Conservation (phyloP, 2,113 vertebrate species). For the Calyptomena viridis region DNA sequence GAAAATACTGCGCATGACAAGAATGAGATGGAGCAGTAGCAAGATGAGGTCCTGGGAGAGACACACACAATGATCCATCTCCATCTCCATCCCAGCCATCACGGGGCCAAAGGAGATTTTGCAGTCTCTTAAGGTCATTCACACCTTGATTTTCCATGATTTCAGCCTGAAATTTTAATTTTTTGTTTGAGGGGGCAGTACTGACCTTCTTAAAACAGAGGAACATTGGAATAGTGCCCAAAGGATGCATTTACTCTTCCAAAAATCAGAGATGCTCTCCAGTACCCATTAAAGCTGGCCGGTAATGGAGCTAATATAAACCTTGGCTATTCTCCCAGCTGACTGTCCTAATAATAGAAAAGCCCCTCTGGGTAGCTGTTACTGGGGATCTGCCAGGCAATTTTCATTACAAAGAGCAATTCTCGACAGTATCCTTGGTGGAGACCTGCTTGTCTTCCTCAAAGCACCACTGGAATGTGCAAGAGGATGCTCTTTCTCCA, state of each 20-base stretch:
- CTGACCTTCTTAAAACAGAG: neutral
- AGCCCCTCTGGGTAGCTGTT: neutral
- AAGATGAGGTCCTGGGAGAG: neutral
- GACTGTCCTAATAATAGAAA: slow-evolving; percentile 10
- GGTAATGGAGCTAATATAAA: neutral
- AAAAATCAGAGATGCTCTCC: neutral
- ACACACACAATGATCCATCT: neutral
- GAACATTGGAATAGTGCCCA: neutral
- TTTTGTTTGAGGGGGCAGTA: neutral
- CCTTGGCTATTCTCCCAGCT: neutral
- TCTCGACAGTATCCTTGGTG: neutral
- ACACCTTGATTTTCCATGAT: neutral
- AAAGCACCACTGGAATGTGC: neutral
- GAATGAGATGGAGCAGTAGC: neutral
- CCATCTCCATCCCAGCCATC: neutral
- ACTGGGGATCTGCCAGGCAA: neutral
- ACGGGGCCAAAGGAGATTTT: neutral
- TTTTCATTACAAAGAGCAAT: slow-evolving; percentile 4
- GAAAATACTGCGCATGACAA: neutral
- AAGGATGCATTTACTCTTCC: neutral
- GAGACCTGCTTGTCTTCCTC: neutral
- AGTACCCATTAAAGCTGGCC: neutral
- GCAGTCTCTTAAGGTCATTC: neutral
- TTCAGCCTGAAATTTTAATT: neutral
- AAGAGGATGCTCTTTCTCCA: neutral